phyloP scores from a whole-genome alignment of 2,888 invertebrate species.

The Andricus curvator region DNA sequence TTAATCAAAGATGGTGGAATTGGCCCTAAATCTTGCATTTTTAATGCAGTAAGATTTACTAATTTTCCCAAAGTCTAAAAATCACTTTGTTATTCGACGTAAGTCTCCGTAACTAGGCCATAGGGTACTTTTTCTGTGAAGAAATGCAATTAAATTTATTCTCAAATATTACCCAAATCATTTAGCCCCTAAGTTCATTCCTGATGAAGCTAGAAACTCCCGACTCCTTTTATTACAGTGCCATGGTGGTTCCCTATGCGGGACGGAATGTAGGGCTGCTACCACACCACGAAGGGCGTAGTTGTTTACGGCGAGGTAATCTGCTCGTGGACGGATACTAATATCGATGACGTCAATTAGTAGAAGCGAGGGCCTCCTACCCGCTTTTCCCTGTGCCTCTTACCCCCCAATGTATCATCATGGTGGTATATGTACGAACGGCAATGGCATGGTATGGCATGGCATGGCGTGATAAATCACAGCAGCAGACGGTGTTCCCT shows the following conservation, averaged over 20 bases:
- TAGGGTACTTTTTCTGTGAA: too few species aligned
- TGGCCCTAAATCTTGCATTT: too few species aligned
- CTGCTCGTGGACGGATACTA: slow-evolving; percentile 77
- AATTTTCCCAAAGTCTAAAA: too few species aligned
- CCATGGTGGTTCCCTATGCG: slow-evolving; percentile 51
- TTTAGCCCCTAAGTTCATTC: background rate
- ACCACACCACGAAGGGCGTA: slow-evolving; percentile 62
- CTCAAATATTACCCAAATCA: background rate
- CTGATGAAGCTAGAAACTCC: background rate
- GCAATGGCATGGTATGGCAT: slow-evolving; percentile 63
- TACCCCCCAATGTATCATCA: slow-evolving; percentile 70
- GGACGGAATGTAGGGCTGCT: slow-evolving; percentile 52
- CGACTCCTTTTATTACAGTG: slow-evolving; percentile 49
- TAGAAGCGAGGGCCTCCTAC: slow-evolving; percentile 69
- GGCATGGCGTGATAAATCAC: slow-evolving; percentile 75
- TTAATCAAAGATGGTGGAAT: too few species aligned
- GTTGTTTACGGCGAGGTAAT: slow-evolving; percentile 77
- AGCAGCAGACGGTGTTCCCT: slow-evolving; percentile 73
- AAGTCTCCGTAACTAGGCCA: too few species aligned
- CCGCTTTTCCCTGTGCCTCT: slow-evolving; percentile 58
- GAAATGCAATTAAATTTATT: background rate
- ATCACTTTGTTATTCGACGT: too few species aligned
- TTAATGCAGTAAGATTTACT: too few species aligned
- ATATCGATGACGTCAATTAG: slow-evolving; percentile 79
- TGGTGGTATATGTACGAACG: slow-evolving; percentile 69